Evolutionary conservation across 1,140 invertebrate genomes (phyloP).

Genomic region (Drosophila athabasca): DNA sequence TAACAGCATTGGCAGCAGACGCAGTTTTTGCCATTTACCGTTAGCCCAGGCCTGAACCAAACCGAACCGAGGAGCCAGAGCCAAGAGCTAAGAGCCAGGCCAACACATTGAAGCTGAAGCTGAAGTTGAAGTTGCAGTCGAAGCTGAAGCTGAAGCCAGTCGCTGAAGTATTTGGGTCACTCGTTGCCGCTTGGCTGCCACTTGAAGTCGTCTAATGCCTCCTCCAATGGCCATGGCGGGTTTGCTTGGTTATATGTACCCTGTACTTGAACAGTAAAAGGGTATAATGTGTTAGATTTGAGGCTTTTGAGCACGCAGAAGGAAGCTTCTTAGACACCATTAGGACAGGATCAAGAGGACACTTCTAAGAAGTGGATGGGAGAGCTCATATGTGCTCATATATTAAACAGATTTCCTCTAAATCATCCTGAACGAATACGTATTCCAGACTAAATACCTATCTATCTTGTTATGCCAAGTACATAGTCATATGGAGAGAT

Average conservation of each 20-base stretch:
- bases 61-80: neutral
- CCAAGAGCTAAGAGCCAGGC: constrained; percentile 6
- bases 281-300: no score
- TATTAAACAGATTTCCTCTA: no score
- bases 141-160: constrained; percentile 43
- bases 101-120: constrained; percentile 8
- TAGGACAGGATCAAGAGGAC: no score
- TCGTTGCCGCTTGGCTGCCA: constrained; percentile 59
- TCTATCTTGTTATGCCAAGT: no score
- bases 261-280: no score
- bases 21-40: constrained; percentile 58
- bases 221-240: constrained; percentile 53
- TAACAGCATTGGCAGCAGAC: constrained; percentile 60
- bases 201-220: constrained; percentile 57
- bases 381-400: no score
- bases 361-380: no score
- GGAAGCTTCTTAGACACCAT: no score
- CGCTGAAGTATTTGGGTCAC: constrained; percentile 66
- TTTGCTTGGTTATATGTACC: constrained; percentile 18
- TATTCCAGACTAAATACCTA: no score
- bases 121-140: constrained; percentile 21
- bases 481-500: no score
- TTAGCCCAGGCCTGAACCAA: constrained; percentile 38
- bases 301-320: no score
- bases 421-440: no score